phyloP scores from a whole-genome alignment of 1,140 invertebrate species.

The Eciton burchellii region DNA sequence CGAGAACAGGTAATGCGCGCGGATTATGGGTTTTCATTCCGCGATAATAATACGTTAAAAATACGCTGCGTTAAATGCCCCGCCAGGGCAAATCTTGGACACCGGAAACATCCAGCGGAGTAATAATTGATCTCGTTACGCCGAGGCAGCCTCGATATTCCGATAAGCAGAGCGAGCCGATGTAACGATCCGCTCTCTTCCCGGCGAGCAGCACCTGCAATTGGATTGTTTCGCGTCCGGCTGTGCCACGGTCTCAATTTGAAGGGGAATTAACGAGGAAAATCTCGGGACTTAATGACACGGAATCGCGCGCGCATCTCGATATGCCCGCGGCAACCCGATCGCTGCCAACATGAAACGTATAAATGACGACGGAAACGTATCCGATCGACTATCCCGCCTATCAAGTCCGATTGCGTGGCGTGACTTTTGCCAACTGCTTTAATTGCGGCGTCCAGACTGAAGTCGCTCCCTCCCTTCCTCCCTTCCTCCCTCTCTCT shows the following conservation, averaged over 20 bases:
- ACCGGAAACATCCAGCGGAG: background rate
- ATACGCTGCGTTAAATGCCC: background rate
- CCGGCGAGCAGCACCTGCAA: slow-evolving; percentile 31
- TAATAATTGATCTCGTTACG: slow-evolving; percentile 43
- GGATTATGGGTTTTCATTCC: background rate
- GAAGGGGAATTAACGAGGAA: slow-evolving; percentile 60
- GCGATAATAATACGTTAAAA: slow-evolving; percentile 2
- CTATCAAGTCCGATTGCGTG: slow-evolving; percentile 44
- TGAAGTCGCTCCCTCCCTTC: slow-evolving; percentile 17
- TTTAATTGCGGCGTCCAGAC: slow-evolving; percentile 64
- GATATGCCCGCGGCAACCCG: background rate
- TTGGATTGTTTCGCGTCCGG: slow-evolving; percentile 53
- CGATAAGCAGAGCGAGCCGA: slow-evolving; percentile 33
- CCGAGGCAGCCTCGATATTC: slow-evolving; percentile 8
- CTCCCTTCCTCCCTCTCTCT: too few relatives aligned
- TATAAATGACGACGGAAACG: slow-evolving; percentile 5
- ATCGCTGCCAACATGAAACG: background rate
- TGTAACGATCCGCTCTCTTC: slow-evolving; percentile 54
- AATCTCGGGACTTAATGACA: slow-evolving; percentile 43
- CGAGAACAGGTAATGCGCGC: background rate
- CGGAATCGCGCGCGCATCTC: background rate
- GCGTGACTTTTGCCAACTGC: slow-evolving; percentile 54
- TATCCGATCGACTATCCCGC: slow-evolving; percentile 23
- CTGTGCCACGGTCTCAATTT: slow-evolving; percentile 24
- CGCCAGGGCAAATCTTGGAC: background rate